phyloP scores from a whole-genome alignment of 2,113 vertebrate genomes.

The Propithecus coquereli region DNA sequence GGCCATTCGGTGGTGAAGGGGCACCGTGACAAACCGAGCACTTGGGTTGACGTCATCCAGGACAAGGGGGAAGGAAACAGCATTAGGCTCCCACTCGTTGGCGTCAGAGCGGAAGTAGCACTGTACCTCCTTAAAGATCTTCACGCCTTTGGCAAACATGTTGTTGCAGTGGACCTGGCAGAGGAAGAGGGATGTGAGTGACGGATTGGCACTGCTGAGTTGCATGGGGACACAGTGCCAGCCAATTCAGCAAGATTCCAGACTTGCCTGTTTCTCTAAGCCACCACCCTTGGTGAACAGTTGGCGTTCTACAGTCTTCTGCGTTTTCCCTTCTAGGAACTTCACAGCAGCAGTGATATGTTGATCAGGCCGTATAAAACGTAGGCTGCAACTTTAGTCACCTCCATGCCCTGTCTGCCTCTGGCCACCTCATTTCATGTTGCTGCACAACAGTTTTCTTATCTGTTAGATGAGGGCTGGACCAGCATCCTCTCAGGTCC shows the following conservation, averaged over 20 bases:
- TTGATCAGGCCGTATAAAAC: neutral
- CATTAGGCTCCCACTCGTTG: constrained; percentile 89
- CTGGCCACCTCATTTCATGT: neutral
- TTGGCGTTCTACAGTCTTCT: neutral
- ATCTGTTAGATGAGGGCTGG: neutral
- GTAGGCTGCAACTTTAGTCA: neutral
- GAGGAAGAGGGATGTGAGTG: neutral
- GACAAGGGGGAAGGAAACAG: constrained; percentile 86
- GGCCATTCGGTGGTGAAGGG: constrained; percentile 93
- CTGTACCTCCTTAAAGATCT: constrained; percentile 93
- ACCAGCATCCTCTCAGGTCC: neutral
- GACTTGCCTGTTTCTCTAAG: neutral
- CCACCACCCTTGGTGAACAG: neutral
- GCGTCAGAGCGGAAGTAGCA: constrained; percentile 92
- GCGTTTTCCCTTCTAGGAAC: neutral
- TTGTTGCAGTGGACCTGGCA: constrained; percentile 96
- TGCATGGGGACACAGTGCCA: neutral
- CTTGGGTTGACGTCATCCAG: constrained; percentile 90
- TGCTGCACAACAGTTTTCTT: neutral
- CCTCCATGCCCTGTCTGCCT: neutral
- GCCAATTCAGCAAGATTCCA: neutral
- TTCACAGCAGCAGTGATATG: neutral
- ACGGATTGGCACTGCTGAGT: neutral
- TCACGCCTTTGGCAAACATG: constrained; percentile 94
- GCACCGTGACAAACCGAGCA: constrained; percentile 92